A percentile compares a stretch with the other conserved stretches of the same genome.
Evolutionary conservation across 1,140 invertebrate species (phyloP).

Genomic region (Tetranychus cinnabarinus): DNA sequence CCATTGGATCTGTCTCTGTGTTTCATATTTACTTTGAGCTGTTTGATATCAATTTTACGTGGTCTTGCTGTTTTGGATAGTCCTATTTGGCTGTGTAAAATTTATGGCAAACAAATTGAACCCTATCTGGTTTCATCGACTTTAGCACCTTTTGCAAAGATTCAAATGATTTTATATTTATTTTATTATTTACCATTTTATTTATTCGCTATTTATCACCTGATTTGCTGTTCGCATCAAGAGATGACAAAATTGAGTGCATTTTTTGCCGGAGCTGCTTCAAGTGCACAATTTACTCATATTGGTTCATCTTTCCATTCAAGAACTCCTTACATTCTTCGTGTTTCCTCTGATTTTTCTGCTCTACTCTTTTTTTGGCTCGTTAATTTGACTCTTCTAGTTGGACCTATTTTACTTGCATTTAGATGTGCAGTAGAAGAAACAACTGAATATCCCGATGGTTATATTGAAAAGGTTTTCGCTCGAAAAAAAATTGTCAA

Average conservation of each 20-base stretch:
- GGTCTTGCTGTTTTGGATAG: neutral
- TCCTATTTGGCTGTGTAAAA: neutral
- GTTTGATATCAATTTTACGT: neutral
- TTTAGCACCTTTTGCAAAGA: neutral
- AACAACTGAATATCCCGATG: neutral
- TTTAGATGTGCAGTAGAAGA: neutral
- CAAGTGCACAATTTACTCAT: neutral
- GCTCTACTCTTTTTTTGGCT: neutral
- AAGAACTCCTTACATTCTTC: neutral
- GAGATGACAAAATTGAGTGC: neutral
- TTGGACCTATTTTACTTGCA: neutral
- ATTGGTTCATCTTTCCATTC: neutral
- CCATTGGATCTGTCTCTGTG: neutral
- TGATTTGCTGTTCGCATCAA: neutral
- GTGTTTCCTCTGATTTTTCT: neutral
- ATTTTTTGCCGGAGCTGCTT: neutral
- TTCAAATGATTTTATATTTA: neutral
- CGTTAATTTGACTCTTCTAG: neutral
- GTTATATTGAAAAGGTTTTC: no score
- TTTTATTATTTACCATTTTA: neutral
- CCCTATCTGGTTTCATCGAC: neutral
- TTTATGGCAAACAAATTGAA: neutral
- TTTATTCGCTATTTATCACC: neutral
- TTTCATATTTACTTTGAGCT: neutral
- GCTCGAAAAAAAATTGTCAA: no score